These are phyloP conservation scores for Brenthis daphne DNA, from an alignment of 2,888 invertebrate genomes.

Conservation along the genomic window DNA sequence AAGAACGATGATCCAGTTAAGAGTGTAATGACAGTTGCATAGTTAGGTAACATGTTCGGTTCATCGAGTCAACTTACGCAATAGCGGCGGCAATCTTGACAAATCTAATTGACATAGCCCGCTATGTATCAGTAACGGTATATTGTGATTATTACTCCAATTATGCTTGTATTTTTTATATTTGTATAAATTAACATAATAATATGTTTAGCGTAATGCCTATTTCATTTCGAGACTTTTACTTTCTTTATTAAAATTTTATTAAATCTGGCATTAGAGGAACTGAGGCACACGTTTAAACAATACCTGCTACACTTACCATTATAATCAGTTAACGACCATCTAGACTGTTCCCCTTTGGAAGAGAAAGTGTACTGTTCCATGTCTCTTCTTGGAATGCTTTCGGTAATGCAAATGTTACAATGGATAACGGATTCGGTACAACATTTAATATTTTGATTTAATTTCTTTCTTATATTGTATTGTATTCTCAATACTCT, in stretches of 20 bases:
- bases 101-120: constrained; percentile 60
- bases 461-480: constrained; percentile 53
- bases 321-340: constrained; percentile 74
- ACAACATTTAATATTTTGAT: constrained; percentile 59
- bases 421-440: constrained; percentile 71
- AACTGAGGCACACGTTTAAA: constrained; percentile 30
- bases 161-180: constrained; percentile 29
- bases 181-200: background rate
- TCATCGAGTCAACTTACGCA: constrained; percentile 67
- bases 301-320: constrained; percentile 66
- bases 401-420: constrained; percentile 72
- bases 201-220: background rate
- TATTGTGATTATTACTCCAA: constrained; percentile 68
- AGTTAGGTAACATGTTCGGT: constrained; percentile 67
- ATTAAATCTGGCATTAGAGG: constrained; percentile 15
- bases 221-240: background rate
- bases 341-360: constrained; percentile 70
- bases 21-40: constrained; percentile 62
- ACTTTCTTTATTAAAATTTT: background rate
- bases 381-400: constrained; percentile 72
- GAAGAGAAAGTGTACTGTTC: constrained; percentile 71
- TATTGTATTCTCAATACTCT: background rate
- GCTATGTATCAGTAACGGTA: constrained; percentile 69
- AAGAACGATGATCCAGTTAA: constrained; percentile 63
- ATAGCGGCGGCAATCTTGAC: constrained; percentile 63